Conservation (phyloP, 2,888 invertebrate species). For the Operophtera brumata region DNA sequence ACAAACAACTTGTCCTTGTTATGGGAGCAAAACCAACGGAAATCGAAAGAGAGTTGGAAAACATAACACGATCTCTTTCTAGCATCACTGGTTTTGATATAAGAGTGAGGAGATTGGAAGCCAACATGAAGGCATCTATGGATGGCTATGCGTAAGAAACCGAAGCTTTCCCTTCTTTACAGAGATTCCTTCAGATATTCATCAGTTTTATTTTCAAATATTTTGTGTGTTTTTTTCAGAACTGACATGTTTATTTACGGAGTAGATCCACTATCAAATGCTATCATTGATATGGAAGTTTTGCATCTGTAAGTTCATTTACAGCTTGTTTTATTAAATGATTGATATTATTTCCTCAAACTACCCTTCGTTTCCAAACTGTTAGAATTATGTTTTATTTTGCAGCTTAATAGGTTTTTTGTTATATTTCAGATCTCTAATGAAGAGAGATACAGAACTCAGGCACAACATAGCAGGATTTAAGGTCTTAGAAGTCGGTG, state of each 20-base stretch:
- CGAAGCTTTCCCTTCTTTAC: too few relatives aligned
- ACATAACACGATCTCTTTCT: constrained; percentile 84
- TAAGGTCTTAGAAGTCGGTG: constrained; percentile 84
- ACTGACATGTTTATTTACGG: constrained; percentile 93
- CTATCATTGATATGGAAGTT: constrained; percentile 89
- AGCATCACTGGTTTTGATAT: constrained; percentile 90
- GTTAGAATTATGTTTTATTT: background rate
- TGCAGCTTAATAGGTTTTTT: background rate
- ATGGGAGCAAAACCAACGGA: constrained; percentile 88
- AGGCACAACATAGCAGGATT: constrained; percentile 84
- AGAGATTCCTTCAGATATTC: background rate
- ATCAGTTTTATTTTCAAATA: background rate
- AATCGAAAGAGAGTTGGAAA: constrained; percentile 85
- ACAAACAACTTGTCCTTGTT: constrained; percentile 89
- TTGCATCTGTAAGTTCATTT: constrained; percentile 84
- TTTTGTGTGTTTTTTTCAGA: constrained; percentile 70
- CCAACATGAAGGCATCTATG: constrained; percentile 85
- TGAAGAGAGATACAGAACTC: constrained; percentile 81
- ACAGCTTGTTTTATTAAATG: background rate
- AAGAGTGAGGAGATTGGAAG: constrained; percentile 87
- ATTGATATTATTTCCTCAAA: too few relatives aligned
- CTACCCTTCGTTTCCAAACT: background rate
- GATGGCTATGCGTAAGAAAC: constrained; percentile 84
- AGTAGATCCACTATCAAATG: constrained; percentile 89
- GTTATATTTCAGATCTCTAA: constrained; percentile 78